Conservation (phyloP, 2,888 invertebrate genomes). For the Sicus ferrugineus region DNA sequence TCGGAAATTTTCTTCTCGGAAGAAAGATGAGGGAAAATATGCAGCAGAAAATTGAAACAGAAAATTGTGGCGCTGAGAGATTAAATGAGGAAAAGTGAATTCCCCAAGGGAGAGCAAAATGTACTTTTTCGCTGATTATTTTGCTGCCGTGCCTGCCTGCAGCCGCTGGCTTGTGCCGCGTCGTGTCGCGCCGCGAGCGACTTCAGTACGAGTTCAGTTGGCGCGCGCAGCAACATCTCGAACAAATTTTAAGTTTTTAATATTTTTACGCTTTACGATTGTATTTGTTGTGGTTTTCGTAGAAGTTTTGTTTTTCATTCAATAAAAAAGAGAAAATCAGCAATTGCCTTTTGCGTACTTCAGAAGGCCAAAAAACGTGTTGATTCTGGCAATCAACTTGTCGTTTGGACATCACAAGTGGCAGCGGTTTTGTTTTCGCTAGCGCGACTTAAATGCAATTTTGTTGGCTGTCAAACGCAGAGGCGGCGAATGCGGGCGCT, state of each 20-base stretch:
- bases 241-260: no score
- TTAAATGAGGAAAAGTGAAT: not conserved
- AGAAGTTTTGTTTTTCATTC: no score
- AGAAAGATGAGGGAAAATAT: not conserved
- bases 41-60: not conserved
- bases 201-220: not conserved
- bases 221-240: no score
- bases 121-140: not conserved
- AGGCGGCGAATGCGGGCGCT: not conserved
- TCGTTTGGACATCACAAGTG: not conserved
- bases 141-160: not conserved
- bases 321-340: no score
- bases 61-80: not conserved
- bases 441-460: conserved; percentile 51
- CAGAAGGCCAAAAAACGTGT: no score
- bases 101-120: not conserved
- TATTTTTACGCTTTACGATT: not conserved
- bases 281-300: not conserved
- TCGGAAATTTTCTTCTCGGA: not conserved
- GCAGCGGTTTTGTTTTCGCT: not conserved
- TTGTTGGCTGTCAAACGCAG: conserved; percentile 54
- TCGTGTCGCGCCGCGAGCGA: not conserved
- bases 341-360: no score
- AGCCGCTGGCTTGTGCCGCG: not conserved
- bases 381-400: no score